These are phyloP conservation scores for Rhopalosiphum nymphaeae DNA, from an alignment of 2,888 invertebrate genomes.

Conservation along the genomic window DNA sequence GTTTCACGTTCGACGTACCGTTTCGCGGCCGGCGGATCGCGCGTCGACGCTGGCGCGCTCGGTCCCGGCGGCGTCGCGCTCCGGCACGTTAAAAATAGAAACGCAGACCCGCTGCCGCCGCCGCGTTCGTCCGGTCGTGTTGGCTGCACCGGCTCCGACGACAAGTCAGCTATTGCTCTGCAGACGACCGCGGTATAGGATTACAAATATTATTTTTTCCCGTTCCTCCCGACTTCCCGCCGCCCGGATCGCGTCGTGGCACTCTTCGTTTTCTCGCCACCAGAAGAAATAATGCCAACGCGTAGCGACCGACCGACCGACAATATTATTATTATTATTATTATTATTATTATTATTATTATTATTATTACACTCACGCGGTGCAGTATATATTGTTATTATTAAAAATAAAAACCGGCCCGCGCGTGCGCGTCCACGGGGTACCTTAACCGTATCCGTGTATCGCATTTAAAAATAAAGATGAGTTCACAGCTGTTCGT, in stretches of 20 bases:
- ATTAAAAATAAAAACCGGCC: neutral
- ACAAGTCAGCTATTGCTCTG: neutral
- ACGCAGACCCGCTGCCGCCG: neutral
- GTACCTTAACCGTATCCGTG: neutral
- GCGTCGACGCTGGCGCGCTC: neutral
- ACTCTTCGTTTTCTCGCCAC: no score
- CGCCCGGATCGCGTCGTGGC: no score
- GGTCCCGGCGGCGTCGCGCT: neutral
- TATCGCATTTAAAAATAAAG: neutral
- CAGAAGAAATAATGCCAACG: neutral
- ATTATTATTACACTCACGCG: neutral
- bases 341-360: neutral
- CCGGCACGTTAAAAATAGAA: constrained; percentile 27
- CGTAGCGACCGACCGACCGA: neutral
- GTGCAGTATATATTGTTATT: neutral
- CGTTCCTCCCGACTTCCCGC: neutral
- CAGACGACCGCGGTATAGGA: neutral
- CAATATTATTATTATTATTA: neutral
- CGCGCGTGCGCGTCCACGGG: neutral
- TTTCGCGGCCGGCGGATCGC: neutral
- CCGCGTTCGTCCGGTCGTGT: neutral
- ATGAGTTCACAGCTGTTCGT: neutral
- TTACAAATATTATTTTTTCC: constrained; percentile 5
- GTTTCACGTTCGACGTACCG: neutral
- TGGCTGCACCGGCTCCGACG: neutral